phyloP scores from a whole-genome alignment of 2,113 vertebrate species.

The Actenoides lindsayi region DNA sequence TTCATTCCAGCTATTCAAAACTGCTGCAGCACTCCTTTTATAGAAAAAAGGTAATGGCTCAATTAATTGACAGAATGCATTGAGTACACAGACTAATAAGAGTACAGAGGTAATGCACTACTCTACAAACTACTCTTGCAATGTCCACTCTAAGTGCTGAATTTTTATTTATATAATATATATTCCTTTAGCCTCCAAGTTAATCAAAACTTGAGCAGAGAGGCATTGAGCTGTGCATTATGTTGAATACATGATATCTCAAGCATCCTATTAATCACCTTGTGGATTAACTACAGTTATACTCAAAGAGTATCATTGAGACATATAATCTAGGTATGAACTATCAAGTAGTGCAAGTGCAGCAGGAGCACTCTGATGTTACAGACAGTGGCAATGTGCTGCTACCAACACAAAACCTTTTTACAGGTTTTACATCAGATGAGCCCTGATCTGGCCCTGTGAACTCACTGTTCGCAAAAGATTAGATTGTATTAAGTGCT shows the following conservation, averaged over 20 bases:
- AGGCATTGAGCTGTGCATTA: background rate
- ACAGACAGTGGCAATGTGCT: background rate
- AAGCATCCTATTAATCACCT: background rate
- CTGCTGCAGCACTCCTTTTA: background rate
- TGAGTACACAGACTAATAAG: background rate
- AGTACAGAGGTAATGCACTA: background rate
- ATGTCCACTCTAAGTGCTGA: background rate
- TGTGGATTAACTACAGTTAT: background rate
- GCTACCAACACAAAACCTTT: background rate
- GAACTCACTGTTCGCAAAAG: background rate
- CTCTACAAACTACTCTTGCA: background rate
- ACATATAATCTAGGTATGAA: background rate
- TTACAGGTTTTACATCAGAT: background rate
- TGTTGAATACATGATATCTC: background rate
- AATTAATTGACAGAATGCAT: background rate
- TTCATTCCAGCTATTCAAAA: slow-evolving; percentile 22
- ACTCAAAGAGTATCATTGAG: background rate
- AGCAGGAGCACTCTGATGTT: background rate
- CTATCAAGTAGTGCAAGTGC: background rate
- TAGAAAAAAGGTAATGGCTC: background rate
- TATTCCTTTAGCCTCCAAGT: background rate
- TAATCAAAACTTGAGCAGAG: background rate
- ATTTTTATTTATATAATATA: background rate
- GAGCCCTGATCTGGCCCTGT: background rate
- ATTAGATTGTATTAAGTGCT: background rate